phyloP scores from a whole-genome alignment of 2,888 invertebrate genomes.

The Julus scandinavius region DNA sequence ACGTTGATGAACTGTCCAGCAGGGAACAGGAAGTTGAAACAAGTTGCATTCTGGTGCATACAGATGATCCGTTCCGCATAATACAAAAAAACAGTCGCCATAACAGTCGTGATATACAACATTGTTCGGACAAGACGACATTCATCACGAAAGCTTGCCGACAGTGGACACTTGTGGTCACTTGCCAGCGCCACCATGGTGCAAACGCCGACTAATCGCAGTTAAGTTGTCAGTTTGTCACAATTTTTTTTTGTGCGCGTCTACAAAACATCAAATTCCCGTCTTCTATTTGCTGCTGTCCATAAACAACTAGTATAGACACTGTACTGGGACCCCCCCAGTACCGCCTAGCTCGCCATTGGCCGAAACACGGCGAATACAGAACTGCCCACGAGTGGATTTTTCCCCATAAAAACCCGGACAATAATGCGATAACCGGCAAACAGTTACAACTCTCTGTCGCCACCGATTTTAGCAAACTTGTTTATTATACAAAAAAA shows the following conservation, averaged over 20 bases:
- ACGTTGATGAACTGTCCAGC: background rate
- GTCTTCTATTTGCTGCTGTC: background rate
- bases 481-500: background rate
- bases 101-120: background rate
- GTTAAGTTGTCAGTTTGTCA: background rate
- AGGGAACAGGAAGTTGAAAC: background rate
- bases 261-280: constrained; percentile 6
- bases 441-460: background rate
- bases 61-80: background rate
- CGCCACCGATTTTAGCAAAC: background rate
- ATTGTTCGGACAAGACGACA: background rate
- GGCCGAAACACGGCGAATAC: background rate
- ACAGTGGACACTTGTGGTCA: no score
- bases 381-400: constrained; percentile 36
- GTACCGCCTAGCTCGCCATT: constrained; percentile 19
- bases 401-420: constrained; percentile 46
- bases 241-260: background rate
- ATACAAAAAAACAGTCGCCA: background rate
- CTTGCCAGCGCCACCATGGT: background rate
- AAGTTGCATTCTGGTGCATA: background rate
- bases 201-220: background rate
- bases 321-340: constrained; percentile 1
- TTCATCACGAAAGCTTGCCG: background rate
- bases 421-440: background rate
- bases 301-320: background rate